These are phyloP conservation scores for Odontocolon sp. DNA, from an alignment of 2,888 invertebrate species.

Conservation along the genomic window DNA sequence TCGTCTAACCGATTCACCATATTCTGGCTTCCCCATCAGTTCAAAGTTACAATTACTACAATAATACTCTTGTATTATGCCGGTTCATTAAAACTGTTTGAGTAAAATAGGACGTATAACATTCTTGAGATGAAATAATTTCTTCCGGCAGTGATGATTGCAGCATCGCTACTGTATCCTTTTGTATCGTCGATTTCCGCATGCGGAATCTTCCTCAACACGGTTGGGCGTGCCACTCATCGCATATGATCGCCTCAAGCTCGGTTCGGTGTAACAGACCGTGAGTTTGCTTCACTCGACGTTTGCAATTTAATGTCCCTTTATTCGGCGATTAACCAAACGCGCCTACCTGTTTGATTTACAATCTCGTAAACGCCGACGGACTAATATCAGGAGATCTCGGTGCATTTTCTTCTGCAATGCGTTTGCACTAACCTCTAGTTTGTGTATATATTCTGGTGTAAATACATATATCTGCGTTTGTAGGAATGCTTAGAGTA, in stretches of 20 bases:
- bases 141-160: slow-evolving; percentile 36
- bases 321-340: slow-evolving; percentile 72
- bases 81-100: too few species aligned
- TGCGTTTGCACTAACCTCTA: too few species aligned
- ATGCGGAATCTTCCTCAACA: background rate
- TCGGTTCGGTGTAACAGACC: too few species aligned
- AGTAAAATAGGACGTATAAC: background rate
- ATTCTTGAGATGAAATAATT: background rate
- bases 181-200: background rate
- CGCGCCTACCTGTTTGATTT: slow-evolving; percentile 65
- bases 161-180: background rate
- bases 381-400: background rate
- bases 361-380: slow-evolving; percentile 70
- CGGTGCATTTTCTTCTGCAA: slow-evolving; percentile 12
- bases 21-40: background rate
- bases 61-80: too few species aligned
- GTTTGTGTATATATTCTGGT: too few species aligned
- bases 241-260: slow-evolving; percentile 32
- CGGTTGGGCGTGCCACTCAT: background rate
- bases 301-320: slow-evolving; percentile 63
- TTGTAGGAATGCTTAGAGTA: background rate
- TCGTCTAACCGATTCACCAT: background rate
- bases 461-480: too few species aligned
- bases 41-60: too few species aligned
- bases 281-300: too few species aligned